Conservation (phyloP, 2,797 vertebrate genomes). For the Enteromius radiatus region DNA sequence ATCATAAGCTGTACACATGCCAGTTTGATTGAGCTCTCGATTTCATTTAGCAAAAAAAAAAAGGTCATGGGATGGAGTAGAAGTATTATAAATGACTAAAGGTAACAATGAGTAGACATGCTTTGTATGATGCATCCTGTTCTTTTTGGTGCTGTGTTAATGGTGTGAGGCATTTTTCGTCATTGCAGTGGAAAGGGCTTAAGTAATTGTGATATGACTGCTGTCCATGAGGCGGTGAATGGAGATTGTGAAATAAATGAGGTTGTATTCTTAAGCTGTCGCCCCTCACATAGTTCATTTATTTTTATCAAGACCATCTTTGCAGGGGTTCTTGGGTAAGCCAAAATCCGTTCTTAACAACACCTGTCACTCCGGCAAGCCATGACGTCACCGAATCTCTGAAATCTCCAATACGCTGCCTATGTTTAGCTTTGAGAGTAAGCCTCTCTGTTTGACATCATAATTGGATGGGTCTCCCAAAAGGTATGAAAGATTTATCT, state of each 20-base stretch:
- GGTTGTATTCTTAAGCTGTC: conserved; percentile 72
- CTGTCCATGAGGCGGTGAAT: conserved; percentile 10
- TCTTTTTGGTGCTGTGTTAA: neutral
- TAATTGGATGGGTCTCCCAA: conserved; percentile 56
- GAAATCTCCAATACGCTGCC: conserved; percentile 67
- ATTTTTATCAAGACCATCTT: conserved; percentile 80
- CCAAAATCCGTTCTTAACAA: conserved; percentile 75
- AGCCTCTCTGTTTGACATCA: conserved; percentile 44
- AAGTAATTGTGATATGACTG: conserved; percentile 5
- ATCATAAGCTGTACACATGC: conserved; percentile 4
- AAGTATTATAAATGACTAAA: neutral
- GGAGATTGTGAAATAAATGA: conserved; percentile 56
- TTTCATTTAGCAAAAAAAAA: neutral
- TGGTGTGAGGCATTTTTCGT: neutral
- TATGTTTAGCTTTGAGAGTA: conserved; percentile 59
- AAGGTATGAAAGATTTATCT: neutral
- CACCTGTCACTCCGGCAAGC: conserved; percentile 78
- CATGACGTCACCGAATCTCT: conserved; percentile 51
- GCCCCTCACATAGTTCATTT: conserved; percentile 78
- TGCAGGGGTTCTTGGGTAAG: conserved; percentile 75
- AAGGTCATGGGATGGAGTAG: neutral
- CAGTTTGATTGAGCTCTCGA: conserved; percentile 21
- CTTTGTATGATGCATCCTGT: conserved; percentile 7
- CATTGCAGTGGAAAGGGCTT: conserved; percentile 12
- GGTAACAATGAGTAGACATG: neutral